Base-by-base conservation (phyloP, 2,113 vertebrate species). In the Noctilio leporinus region DNA sequence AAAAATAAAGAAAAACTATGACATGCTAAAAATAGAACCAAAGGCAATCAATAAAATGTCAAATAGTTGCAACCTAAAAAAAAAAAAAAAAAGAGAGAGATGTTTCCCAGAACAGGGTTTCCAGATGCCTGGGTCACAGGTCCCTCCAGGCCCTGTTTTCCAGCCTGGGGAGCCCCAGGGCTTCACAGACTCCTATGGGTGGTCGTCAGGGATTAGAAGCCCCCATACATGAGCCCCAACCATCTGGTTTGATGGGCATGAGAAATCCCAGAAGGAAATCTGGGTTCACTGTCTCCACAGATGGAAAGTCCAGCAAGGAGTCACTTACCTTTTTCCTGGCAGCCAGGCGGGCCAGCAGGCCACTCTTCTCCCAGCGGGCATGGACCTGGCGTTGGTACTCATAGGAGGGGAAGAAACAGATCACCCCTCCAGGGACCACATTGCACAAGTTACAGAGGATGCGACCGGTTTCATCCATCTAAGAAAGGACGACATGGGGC, bases 321-420 rank as follows among this genome's bases (percentile, higher is more conserved):
- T 77, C n/a, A 84, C 86, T 97, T 90, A 98, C 99, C 99, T 99
- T 99, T 94, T 99, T 99, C 98, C 98, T 99, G 59, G 97, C 47
- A 16, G 98, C 97, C 86, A 99, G 97, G 40, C 99, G 98, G 24
- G 97, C 90, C 19, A 99, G 97, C 80, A 98, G 86, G 2, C 99
- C 99, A 0, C 95, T 99, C 89, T 98, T 98, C 86, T 99, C 99
- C 99, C 99, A 99, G 98, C 99, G 99, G 10, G 96, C 91, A 0
- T 99, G 96, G 38, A 99, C 98, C 83, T 98, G 98, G 89, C 98
- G 98, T 53, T 99, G 98, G 14, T 99, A 99, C 1, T 99, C 99
- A 0, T 99, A 99, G 35, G 99, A 99, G 6, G 99, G 99, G 80
- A 99, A 99, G 97, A 99, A 99, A 95, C 99, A 99, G 84, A 99